Conservation (phyloP, 2,797 vertebrate genomes). For the Sebastes alutus region DNA sequence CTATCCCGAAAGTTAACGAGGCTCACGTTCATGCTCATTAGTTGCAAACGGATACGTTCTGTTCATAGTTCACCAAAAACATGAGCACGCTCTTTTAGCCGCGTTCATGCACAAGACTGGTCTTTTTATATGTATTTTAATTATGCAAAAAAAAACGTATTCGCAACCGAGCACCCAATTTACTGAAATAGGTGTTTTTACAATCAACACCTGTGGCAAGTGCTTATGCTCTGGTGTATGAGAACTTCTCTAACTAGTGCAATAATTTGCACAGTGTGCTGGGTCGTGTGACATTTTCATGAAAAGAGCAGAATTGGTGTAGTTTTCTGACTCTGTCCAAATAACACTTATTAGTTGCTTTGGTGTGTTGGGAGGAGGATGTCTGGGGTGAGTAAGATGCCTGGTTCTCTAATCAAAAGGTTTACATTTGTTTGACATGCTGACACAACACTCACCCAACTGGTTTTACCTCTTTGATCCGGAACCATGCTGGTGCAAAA, state of each 20-base stretch:
- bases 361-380: constrained; percentile 1
- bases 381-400: constrained; percentile 8
- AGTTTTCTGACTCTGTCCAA: not conserved
- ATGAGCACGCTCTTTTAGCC: not conserved
- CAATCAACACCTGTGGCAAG: not conserved
- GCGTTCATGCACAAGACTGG: not conserved
- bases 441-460: constrained; percentile 30
- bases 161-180: not conserved
- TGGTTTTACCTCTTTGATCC: constrained; percentile 43
- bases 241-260: not conserved
- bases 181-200: not conserved
- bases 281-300: not conserved
- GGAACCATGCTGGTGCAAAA: constrained; percentile 54
- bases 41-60: not conserved
- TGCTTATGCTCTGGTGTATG: not conserved
- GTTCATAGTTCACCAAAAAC: not conserved
- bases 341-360: constrained; percentile 25
- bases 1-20: too few species aligned
- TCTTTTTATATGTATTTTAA: not conserved
- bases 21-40: too few species aligned
- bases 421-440: constrained; percentile 45
- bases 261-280: not conserved
- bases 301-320: not conserved
- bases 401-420: constrained; percentile 42
- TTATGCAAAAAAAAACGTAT: not conserved